A percentile compares a stretch with the other conserved stretches of the same genome.
These are phyloP conservation scores for Rousettus madagascariensis DNA, from an alignment of 2,797 vertebrate species.

Conservation along the genomic window DNA sequence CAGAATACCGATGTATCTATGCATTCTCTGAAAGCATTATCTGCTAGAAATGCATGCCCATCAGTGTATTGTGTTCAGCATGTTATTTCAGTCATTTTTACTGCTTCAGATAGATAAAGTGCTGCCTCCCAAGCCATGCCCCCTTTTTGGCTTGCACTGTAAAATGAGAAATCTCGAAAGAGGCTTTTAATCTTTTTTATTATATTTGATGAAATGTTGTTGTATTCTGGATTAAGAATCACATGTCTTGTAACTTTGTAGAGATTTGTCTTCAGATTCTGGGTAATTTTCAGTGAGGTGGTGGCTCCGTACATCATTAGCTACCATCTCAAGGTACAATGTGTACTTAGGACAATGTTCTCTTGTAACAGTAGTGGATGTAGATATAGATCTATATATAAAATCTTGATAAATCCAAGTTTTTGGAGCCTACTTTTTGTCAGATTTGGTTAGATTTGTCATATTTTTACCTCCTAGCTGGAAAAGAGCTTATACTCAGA, in stretches of 20 bases:
- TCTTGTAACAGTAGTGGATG: not conserved
- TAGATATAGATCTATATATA: not conserved
- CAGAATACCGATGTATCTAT: not conserved
- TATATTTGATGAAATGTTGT: not conserved
- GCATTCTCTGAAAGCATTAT: not conserved
- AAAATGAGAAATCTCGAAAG: not conserved
- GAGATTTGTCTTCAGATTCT: not conserved
- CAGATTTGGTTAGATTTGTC: not conserved
- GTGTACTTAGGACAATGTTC: not conserved
- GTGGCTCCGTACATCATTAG: not conserved
- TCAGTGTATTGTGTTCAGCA: not conserved
- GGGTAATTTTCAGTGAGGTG: not conserved
- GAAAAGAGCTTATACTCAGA: not conserved
- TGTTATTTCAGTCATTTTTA: not conserved
- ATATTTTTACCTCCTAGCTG: not conserved
- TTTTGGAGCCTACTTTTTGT: not conserved
- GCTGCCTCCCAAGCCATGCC: not conserved
- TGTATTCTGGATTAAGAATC: not conserved
- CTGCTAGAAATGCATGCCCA: not conserved
- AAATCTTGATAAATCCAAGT: not conserved
- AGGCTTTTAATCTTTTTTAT: not conserved
- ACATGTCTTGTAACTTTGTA: not conserved
- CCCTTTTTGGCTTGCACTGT: not conserved
- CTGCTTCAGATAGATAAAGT: not conserved
- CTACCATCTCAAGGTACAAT: not conserved